Evolutionary conservation across 2,888 invertebrate genomes (phyloP), one percentile per base, ranked within the genome.

Genomic region (Pheosia tremula): DNA sequence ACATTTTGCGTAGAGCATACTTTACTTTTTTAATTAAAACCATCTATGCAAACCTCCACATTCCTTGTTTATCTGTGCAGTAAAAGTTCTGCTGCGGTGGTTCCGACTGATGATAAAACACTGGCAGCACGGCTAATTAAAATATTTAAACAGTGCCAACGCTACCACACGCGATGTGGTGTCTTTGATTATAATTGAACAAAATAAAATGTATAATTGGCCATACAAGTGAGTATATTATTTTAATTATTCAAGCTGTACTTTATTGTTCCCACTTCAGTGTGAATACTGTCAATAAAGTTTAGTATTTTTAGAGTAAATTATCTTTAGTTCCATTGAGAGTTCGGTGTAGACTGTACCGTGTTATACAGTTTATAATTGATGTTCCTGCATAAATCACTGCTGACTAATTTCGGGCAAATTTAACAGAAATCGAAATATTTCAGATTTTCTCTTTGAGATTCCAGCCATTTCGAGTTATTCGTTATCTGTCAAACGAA

Each of bases 131-230:
- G 8, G 58, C 60, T 68, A 63, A 47, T 71, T 72, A 64, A 71
- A 73, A 63, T 61, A 73, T 70, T 73, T 67, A 62, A 64, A 67
- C 60, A 59, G 57, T 64, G 59, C 63, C 57, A 58, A 73, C 64
- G 62, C 41, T 58, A 54, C 43, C n/a, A 39, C 53, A 52, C 59
- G 24, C 45, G 56, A 45, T 56, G 47, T 41, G 49, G 43, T 52
- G 24, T 9, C 45, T 68, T 67, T 71, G 61, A 69, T 59, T 59
- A 61, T 58, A 38, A 41, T 7, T 47, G 55, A 57, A 68, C 58
- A n/a, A 36, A 57, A 41, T 55, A 59, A 54, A 59, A 59, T 55
- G 45, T 59, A 43, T 10, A 59, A 49, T 55, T 52, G 36, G 45
- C 13, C 38, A 36, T 3, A 5, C 8, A 43, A 54, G 54, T 59